Percentiles rank a stretch among this genome's conserved stretches.
Conservation (phyloP, 2,797 vertebrate species). For the Amniataba percoides region DNA sequence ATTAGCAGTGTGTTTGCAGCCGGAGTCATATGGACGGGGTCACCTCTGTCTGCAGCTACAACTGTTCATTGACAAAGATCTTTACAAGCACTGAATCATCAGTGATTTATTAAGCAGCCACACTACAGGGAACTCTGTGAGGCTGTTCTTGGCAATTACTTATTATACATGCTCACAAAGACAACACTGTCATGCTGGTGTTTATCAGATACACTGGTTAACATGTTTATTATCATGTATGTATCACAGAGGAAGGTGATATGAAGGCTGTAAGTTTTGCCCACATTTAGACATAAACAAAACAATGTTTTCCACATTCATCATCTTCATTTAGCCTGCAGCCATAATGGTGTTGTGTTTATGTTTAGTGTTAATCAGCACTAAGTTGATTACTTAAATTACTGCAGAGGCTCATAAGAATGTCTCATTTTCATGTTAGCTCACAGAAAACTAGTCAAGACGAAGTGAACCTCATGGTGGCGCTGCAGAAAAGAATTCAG, state of each 20-base stretch:
- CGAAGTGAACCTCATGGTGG: background rate
- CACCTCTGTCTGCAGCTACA: background rate
- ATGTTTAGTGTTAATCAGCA: background rate
- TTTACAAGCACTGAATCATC: conserved; percentile 24
- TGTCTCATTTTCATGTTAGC: background rate
- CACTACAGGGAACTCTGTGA: background rate
- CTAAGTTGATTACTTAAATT: background rate
- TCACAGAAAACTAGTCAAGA: background rate
- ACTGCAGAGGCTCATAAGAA: background rate
- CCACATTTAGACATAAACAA: background rate
- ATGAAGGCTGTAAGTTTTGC: background rate
- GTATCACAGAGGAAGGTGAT: background rate
- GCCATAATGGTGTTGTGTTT: background rate
- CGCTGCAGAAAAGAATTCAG: background rate
- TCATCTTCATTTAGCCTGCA: background rate
- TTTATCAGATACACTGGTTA: background rate
- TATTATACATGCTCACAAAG: background rate
- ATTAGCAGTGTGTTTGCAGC: background rate
- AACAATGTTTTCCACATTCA: background rate
- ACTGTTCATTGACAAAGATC: conserved; percentile 2
- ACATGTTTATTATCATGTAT: background rate
- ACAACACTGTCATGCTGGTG: background rate
- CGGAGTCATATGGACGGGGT: background rate
- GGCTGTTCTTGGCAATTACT: too few species aligned
- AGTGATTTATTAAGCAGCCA: conserved; percentile 8